A percentile compares a stretch with the other conserved stretches of the same genome.
These are phyloP conservation scores for Lithophane leautieri DNA, from an alignment of 2,888 invertebrate species.

Conservation along the genomic window DNA sequence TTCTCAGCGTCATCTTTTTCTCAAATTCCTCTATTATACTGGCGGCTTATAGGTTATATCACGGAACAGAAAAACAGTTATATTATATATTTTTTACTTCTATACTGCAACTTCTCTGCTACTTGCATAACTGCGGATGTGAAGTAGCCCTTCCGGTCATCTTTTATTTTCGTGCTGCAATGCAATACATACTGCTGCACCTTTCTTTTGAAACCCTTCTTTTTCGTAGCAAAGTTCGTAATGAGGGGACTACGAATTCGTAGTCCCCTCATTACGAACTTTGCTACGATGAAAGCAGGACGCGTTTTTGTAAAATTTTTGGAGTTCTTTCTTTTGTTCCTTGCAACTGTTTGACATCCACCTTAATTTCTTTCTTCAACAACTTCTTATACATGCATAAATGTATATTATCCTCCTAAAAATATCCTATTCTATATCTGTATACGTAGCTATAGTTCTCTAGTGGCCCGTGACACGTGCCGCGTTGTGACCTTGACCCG, in stretches of 20 bases:
- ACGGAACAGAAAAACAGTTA: too few relatives aligned
- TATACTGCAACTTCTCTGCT: not conserved
- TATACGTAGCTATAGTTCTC: not conserved
- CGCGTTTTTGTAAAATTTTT: not conserved
- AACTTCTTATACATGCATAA: not conserved
- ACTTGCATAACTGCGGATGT: not conserved
- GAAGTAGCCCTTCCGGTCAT: not conserved
- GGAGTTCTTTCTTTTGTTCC: not conserved
- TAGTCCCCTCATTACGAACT: slow-evolving; percentile 20
- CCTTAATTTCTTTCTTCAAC: not conserved
- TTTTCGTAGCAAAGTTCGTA: too few relatives aligned
- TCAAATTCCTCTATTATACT: not conserved
- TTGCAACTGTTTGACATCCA: not conserved
- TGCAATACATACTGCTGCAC: slow-evolving; percentile 7
- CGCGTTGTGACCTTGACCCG: slow-evolving; percentile 25
- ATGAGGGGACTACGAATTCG: too few relatives aligned
- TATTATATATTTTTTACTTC: not conserved
- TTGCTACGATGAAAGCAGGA: slow-evolving; percentile 4
- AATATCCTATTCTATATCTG: not conserved
- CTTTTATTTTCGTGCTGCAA: slow-evolving; percentile 21
- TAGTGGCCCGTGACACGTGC: slow-evolving; percentile 30
- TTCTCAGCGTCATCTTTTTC: not conserved
- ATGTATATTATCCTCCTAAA: not conserved
- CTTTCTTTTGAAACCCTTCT: slow-evolving; percentile 21
- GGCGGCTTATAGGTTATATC: too few relatives aligned